Evolutionary conservation across 1,140 invertebrate species (phyloP), one percentile per base, ranked within the genome.

Genomic region (Cydia strobilella): DNA sequence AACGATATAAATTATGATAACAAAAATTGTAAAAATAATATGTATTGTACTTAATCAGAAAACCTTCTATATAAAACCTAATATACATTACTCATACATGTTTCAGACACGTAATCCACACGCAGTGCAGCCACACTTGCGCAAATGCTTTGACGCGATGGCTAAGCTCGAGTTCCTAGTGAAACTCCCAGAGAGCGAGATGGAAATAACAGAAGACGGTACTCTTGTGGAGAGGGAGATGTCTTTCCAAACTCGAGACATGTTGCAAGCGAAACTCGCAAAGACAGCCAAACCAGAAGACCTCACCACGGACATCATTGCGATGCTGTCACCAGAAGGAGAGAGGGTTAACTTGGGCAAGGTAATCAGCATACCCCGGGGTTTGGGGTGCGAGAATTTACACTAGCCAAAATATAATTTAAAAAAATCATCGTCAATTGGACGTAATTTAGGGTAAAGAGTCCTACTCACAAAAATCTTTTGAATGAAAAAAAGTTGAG

Each of bases 91-190:
- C 3, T 74, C 15, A 31, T 31, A 31, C 5, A 54, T 63, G 73
- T 92, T 94, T 42, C 89, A 96, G 94, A 97, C 97, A 0, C 94
- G 96, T 77, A 97, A 98, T 90, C 97, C 97, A 0, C 95, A 96
- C 78, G 97, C 97, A 1, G 97, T 98, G 0, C 97, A 98, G 84
- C 96, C 96, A 10, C 96, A 98, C 93, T 91, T 98, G 20, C 94
- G 96, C 66, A 98, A 98, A 90, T 98, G 97, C 83, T 98, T 98
- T 87, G 97, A 98, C 89, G 97, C 96, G 1, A 96, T 97, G 51
- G 94, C 95, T 15, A 95, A 95, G 73, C 90, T 98, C 20, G 96
- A 98, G 84, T 98, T 98, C 88, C 96, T 95, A 12, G 87, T 90
- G 3, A 85, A 84, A 66, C 51, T 90, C 74, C 93, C 94, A 39